Conservation (phyloP, 2,888 invertebrate species). For the Nebria brevicollis region DNA sequence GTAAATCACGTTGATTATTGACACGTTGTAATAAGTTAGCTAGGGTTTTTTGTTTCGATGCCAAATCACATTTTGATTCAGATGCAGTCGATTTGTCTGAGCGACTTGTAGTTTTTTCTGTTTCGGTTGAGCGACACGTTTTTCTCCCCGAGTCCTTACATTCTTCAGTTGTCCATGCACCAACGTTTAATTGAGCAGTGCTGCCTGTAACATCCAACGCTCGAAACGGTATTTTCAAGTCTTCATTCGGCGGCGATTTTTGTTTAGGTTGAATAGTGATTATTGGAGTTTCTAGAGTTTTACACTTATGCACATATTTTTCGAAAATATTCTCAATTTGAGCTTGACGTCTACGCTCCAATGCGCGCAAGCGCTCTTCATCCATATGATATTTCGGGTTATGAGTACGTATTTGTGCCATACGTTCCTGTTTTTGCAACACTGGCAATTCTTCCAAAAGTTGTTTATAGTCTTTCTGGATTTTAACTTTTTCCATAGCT, state of each 20-base stretch:
- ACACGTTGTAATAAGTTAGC: slow-evolving; percentile 58
- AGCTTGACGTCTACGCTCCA: slow-evolving; percentile 62
- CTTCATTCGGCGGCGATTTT: slow-evolving; percentile 46
- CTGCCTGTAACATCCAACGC: slow-evolving; percentile 47
- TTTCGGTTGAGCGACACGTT: slow-evolving; percentile 35
- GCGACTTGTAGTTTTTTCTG: slow-evolving; percentile 32
- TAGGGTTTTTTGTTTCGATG: slow-evolving; percentile 50
- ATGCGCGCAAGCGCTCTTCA: slow-evolving; percentile 62
- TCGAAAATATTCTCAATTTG: slow-evolving; percentile 67
- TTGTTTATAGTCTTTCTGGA: slow-evolving; percentile 65
- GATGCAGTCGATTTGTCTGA: slow-evolving; percentile 47
- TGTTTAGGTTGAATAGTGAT: slow-evolving; percentile 56
- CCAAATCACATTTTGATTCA: slow-evolving; percentile 49
- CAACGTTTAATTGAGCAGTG: slow-evolving; percentile 48
- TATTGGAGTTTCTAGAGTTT: slow-evolving; percentile 51
- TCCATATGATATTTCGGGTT: slow-evolving; percentile 62
- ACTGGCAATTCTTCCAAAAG: slow-evolving; percentile 63
- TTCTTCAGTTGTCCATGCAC: slow-evolving; percentile 49
- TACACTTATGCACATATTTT: slow-evolving; percentile 51
- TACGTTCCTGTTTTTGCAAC: slow-evolving; percentile 59
- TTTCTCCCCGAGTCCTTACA: slow-evolving; percentile 11
- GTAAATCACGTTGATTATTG: slow-evolving; percentile 59
- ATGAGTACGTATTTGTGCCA: slow-evolving; percentile 56
- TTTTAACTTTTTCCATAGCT: slow-evolving; percentile 65
- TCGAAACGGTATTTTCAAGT: slow-evolving; percentile 48